These are phyloP conservation scores for Neotragus moschatus DNA, from an alignment of 2,113 vertebrate species.

Conservation along the genomic window DNA sequence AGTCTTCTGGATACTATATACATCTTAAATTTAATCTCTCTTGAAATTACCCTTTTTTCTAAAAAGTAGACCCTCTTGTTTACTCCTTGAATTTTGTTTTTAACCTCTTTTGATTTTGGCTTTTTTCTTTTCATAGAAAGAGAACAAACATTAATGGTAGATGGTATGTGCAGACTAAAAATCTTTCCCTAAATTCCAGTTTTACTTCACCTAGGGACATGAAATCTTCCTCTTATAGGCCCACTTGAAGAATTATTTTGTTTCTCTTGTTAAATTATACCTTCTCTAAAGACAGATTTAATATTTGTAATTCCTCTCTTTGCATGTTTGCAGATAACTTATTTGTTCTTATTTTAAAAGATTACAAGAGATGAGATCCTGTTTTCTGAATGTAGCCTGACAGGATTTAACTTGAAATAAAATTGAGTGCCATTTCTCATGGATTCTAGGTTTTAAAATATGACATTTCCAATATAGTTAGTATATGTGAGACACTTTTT, in stretches of 20 bases:
- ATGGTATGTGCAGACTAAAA: not conserved
- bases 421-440: slow-evolving; percentile 12
- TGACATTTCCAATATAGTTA: not conserved
- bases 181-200: not conserved
- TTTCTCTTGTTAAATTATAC: not conserved
- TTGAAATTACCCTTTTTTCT: not conserved
- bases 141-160: slow-evolving; percentile 5
- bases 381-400: not conserved
- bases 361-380: not conserved
- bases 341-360: not conserved
- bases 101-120: not conserved
- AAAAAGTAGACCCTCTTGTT: not conserved
- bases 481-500: not conserved
- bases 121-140: not conserved
- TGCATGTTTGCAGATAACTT: not conserved
- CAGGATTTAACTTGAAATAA: slow-evolving; percentile 32
- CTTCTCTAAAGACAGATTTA: not conserved
- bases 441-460: slow-evolving; percentile 22
- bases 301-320: not conserved
- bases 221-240: not conserved
- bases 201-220: not conserved
- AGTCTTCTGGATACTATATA: not conserved
- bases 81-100: slow-evolving; percentile 15
- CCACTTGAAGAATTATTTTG: not conserved
- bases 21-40: not conserved